These are phyloP conservation scores for Diglossa brunneiventris DNA, from an alignment of 2,113 vertebrate genomes.

Conservation along the genomic window DNA sequence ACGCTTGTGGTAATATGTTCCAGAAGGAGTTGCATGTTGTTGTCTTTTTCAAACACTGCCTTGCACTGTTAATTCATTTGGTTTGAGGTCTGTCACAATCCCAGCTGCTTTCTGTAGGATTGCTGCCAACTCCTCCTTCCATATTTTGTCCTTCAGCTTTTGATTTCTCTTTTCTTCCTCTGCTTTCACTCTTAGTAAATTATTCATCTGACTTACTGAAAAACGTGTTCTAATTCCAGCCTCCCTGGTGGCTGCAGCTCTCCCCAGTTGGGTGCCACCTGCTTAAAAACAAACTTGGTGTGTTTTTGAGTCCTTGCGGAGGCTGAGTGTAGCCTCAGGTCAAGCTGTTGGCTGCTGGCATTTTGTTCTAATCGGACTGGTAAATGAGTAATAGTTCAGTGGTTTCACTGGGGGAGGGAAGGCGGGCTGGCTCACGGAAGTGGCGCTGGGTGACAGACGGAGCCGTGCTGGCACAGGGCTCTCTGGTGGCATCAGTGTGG, in stretches of 20 bases:
- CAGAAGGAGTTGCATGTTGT: constrained; percentile 6
- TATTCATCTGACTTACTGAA: not conserved
- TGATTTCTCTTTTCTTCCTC: not conserved
- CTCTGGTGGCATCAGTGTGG: not conserved
- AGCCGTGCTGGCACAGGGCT: not conserved
- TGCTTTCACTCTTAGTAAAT: not conserved
- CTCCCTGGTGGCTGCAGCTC: not conserved
- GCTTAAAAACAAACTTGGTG: not conserved
- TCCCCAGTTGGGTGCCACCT: not conserved
- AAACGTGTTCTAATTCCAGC: not conserved
- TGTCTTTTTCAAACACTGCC: constrained; percentile 39
- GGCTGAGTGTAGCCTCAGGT: not conserved
- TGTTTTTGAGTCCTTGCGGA: not conserved
- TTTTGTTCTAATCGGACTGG: not conserved
- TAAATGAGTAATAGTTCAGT: constrained; percentile 50
- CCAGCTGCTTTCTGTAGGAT: constrained; percentile 44
- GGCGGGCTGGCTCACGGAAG: not conserved
- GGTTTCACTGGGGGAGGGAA: not conserved
- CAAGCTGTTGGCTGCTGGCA: not conserved
- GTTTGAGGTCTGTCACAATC: constrained; percentile 40
- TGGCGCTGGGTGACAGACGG: not conserved
- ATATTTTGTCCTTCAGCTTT: constrained; percentile 7
- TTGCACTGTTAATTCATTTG: constrained; percentile 53
- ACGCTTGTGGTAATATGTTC: constrained; percentile 22
- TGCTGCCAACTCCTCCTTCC: constrained; percentile 16